These are phyloP conservation scores for Muscicapa adusta DNA, from an alignment of 2,113 vertebrate species.

Conservation along the genomic window DNA sequence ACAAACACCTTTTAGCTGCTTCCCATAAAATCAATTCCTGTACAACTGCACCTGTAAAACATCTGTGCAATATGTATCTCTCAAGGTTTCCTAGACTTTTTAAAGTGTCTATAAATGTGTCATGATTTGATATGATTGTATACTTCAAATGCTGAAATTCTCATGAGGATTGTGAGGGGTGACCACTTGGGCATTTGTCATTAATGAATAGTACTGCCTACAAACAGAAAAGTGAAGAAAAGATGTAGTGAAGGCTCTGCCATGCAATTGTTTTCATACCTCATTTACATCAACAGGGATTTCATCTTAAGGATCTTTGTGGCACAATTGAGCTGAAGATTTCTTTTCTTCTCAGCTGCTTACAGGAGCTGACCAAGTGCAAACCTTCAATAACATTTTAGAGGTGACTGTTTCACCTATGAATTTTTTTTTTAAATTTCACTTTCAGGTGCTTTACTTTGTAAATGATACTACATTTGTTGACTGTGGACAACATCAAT, in stretches of 20 bases:
- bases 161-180: not conserved
- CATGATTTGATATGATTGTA: not conserved
- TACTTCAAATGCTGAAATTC: not conserved
- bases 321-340: not conserved
- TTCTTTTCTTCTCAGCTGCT: not conserved
- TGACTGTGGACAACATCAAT: not conserved
- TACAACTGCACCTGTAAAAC: not conserved
- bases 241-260: not conserved
- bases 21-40: not conserved
- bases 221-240: not conserved
- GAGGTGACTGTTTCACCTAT: accelerated
- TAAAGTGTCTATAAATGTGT: not conserved
- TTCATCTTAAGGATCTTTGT: not conserved
- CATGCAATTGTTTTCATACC: not conserved
- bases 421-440: not conserved
- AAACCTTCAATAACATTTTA: not conserved
- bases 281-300: not conserved
- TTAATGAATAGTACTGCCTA: not conserved
- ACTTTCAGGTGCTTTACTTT: not conserved
- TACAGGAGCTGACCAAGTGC: not conserved
- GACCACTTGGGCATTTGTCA: not conserved
- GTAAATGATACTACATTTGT: not conserved
- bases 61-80: not conserved
- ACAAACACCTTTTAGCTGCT: not conserved
- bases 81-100: not conserved